Base-by-base conservation (phyloP, 2,797 vertebrate species). In the Fundulus diaphanus region DNA sequence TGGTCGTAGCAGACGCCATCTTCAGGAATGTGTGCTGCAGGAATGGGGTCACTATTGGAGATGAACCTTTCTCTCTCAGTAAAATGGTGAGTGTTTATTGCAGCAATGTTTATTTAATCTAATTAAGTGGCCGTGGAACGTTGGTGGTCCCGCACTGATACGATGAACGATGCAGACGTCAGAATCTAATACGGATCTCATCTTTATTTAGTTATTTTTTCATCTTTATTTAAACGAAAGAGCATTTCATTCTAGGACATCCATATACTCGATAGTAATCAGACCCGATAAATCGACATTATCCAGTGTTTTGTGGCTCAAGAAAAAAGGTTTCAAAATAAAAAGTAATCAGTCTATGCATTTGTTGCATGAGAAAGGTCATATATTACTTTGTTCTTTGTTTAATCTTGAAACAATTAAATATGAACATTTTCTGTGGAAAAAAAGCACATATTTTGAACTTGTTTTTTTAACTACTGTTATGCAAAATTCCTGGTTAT, bases 1-100 rank as follows among this genome's bases (percentile, higher is more conserved):
- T 99, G 95, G 95, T 95, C 84, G 91, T 96, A 59, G 94, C 96
- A 61, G 97, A 99, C 82, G 96, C 96, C 79, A 74, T 97, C 81
- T 98, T 96, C 91, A 96, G 96, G 88, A 96, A 92, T 79, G 84
- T 96, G 29, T 98, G 96, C 90, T 93, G 90, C 75, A 93, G 92
- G 80, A 96, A 87, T 81, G 94, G 91, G 70, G 72, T 95, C 67
- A 72, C 77, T 80, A 5, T 95, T 81, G 90, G 92, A 76, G 83
- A 89, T 31, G 96, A 95, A 67, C 93, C 93, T 13, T 94, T 98
- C 35, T 97, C 96, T 76, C 95, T 99, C 46, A 94, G 94, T 80
- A 97, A 97, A 94, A 96, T 98, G 90, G 98, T 98, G 90, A 88
- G 95, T 87, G 24, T 73, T 59, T 77, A 11, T 20, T 27, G 61